phyloP scores from a whole-genome alignment of 1,140 invertebrate species.

The Trialeurodes vaporariorum region DNA sequence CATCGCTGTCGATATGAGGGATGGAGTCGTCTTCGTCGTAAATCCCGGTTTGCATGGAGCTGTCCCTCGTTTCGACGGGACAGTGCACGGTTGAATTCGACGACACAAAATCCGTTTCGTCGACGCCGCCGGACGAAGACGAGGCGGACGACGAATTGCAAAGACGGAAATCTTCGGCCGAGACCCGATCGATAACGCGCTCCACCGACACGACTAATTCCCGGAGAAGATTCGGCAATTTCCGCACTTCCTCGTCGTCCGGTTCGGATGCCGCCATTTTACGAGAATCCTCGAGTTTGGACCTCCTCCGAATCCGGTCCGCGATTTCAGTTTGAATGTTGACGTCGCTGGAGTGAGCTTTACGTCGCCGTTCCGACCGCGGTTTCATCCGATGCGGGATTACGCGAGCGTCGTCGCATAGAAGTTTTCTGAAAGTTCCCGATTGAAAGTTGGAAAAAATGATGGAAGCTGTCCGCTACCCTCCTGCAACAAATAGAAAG shows the following conservation, averaged over 20 bases:
- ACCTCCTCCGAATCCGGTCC: no score
- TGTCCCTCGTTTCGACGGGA: slow-evolving; percentile 30
- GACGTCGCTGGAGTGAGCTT: no score
- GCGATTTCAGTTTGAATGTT: no score
- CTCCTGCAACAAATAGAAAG: no score
- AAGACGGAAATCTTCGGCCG: slow-evolving; percentile 49
- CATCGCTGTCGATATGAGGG: slow-evolving; percentile 57
- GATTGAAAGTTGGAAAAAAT: no score
- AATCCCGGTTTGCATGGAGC: slow-evolving; percentile 37
- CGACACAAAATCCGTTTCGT: slow-evolving; percentile 12
- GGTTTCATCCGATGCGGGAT: no score
- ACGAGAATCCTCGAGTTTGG: no score
- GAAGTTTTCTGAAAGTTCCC: no score
- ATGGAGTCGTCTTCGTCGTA: slow-evolving; percentile 55
- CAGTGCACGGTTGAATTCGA: slow-evolving; percentile 27
- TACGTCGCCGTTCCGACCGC: no score
- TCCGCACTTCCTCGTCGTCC: slow-evolving; percentile 33
- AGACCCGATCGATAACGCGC: slow-evolving; percentile 50
- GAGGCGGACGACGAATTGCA: slow-evolving; percentile 44
- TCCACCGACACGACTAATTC: slow-evolving; percentile 51
- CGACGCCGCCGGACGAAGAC: slow-evolving; percentile 29
- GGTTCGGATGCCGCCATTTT: slow-evolving; percentile 28
- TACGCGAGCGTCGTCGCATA: no score
- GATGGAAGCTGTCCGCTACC: no score
- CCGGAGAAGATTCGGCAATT: slow-evolving; percentile 45